Evolutionary conservation across 2,888 invertebrate species (phyloP), one percentile per base, ranked within the genome.

Genomic region (Caenorhabditis zanzibari): DNA sequence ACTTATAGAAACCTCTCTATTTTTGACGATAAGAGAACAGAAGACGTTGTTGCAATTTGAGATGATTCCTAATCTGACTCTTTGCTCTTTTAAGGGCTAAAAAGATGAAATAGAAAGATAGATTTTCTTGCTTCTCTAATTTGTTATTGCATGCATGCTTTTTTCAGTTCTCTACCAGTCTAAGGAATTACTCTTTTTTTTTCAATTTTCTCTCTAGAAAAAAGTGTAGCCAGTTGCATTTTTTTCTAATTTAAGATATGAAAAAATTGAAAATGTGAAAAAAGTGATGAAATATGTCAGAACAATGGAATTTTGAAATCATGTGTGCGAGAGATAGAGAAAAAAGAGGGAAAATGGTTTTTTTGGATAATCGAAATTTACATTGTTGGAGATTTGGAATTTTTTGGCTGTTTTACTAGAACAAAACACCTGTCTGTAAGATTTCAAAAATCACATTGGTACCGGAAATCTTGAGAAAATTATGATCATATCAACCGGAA

Each of bases 111-210:
- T 26, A n/a, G 41, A 58, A 76, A 72, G 44, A 72, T 56, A 66
- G 75, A 56, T 72, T 26, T 69, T 63, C 35, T n/a, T 56, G 52
- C 56, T 38, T 44, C 73, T 47, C 74, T 82, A 74, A 77, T 77
- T 82, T 82, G 82, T 82, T 82, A 68, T 82, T 63, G 77, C 77
- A 77, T 79, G 77, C 73, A 77, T 72, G 77, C 64, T 79, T 66
- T 66, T 66, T 64, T 71, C n/a, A 47, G 68, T 61, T 61, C 32
- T 52, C 76, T 26, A 49, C 61, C 69, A 61, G 49, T 38, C 32
- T 71, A 22, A 41, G 35, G 28, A 54, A 63, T 54, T 24, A 22
- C 44, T 49, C 38, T 38, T 38, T 38, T 12, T 38, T 38, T 38
- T 38, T 38, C 38, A 38, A 10, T 38, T 6, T 12, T 38, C 38